Base-by-base conservation (phyloP, 2,113 vertebrate species). In the Alectura lathami region DNA sequence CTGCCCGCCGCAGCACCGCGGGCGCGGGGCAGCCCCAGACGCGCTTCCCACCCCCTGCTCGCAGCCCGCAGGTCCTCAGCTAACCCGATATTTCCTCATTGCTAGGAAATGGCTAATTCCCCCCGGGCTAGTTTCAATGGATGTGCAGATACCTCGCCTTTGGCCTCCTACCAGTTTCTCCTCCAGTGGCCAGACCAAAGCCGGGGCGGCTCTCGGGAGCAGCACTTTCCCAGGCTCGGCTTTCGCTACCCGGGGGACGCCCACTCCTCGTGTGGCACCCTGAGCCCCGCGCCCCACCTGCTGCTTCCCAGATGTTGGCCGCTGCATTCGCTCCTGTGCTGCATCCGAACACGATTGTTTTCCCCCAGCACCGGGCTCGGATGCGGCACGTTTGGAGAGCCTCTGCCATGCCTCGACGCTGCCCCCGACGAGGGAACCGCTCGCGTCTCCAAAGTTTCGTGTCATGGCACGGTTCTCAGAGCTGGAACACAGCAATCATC, bases 81-180 rank as follows among this genome's bases (percentile, higher is more conserved):
- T 91, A 56, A 34, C 63, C 92, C 21, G n/a, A 0, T 15, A 8
- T 88, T 96, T 95, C 94, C 96, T 95, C 93, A 96, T 92, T 40
- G 86, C 83, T 12, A 59, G 94, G 95, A 96, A 94, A 81, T 94
- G 92, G 96, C 92, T 45, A 91, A 92, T 92, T 78, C 86, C 89
- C 91, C 91, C 91, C 23, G 63, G 94, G 92, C 86, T 5, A 77
- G 86, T 96, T 96, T 91, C 92, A 94, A 57, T 93, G 91, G 88
- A 54, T 86, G 63, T n/a, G 53, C 66, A 1, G 92, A 93, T 62
- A 85, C 82, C 67, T 96, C 21, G 56, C 75, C 83, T 74, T 78
- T 78, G 88, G 92, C 95, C 64, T 90, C 94, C 66, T 53, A 27
- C 88, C 92, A 53, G 95, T 96, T 96, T 94, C 94, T 93, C 83